Conservation (phyloP, 2,113 vertebrate genomes). For the Carassius carassius region DNA sequence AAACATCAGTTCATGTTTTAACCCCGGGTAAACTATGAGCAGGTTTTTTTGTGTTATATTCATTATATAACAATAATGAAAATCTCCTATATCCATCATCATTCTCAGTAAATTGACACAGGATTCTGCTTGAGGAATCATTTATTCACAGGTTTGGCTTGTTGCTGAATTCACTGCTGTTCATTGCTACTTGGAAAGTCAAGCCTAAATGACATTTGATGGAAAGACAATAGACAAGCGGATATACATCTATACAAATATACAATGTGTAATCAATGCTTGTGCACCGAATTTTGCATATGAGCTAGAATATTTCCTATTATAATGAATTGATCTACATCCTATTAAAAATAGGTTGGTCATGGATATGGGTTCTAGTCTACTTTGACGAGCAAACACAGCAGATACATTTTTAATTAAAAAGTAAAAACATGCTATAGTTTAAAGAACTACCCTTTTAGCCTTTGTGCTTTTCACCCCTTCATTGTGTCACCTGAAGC, state of each 20-base stretch:
- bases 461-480: conserved; percentile 75
- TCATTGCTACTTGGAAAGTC: conserved; percentile 72
- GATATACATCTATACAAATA: conserved; percentile 24
- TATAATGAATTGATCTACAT: background rate
- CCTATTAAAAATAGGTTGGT: conserved; percentile 47
- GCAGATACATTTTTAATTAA: conserved; percentile 59
- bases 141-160: conserved; percentile 85
- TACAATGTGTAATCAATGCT: background rate
- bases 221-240: conserved; percentile 9
- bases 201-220: conserved; percentile 16
- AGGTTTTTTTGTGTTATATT: no score
- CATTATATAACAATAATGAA: no score
- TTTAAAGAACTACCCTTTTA: conserved; percentile 5
- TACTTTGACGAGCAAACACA: conserved; percentile 75
- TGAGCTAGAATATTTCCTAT: conserved; percentile 14
- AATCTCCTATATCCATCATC: background rate
- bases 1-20: no score
- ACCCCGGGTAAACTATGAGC: no score
- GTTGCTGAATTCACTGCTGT: conserved; percentile 80
- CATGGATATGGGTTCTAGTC: conserved; percentile 54
- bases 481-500: conserved; percentile 54
- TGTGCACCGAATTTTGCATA: conserved; percentile 31
- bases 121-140: conserved; percentile 67
- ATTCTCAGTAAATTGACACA: background rate
- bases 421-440: conserved; percentile 31